Percentiles rank a stretch among this genome's conserved stretches.
Conservation (phyloP, 2,113 vertebrate genomes). For the Gila orcuttii region DNA sequence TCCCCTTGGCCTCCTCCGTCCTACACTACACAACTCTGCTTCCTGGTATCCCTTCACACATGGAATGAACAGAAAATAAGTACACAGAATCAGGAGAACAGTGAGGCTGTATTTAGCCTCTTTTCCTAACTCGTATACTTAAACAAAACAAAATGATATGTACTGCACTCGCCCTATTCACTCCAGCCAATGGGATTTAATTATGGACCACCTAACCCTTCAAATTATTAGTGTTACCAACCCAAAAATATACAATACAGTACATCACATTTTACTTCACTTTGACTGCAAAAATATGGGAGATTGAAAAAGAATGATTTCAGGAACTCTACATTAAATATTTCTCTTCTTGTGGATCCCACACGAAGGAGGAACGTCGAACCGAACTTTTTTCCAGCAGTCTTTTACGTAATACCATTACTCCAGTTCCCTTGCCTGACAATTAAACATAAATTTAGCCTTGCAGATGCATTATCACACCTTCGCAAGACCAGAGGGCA, state of each 20-base stretch:
- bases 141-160: constrained; percentile 61
- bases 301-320: constrained; percentile 66
- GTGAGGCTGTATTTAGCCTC: constrained; percentile 63
- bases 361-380: constrained; percentile 69
- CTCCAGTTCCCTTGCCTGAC: constrained; percentile 62
- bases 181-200: constrained; percentile 48
- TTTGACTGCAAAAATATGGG: constrained; percentile 75
- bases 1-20: constrained; percentile 49
- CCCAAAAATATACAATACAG: constrained; percentile 80
- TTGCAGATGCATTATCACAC: constrained; percentile 62
- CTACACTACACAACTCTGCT: constrained; percentile 62
- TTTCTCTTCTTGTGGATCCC: constrained; percentile 65
- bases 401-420: constrained; percentile 71
- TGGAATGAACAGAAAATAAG: constrained; percentile 78
- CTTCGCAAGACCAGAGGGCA: constrained; percentile 64
- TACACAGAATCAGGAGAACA: constrained; percentile 66
- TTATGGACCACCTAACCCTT: constrained; percentile 45
- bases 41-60: constrained; percentile 62
- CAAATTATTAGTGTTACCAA: constrained; percentile 66
- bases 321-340: constrained; percentile 76
- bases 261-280: constrained; percentile 83
- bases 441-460: constrained; percentile 54
- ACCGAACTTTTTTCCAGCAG: constrained; percentile 65
- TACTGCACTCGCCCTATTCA: constrained; percentile 57
- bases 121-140: constrained; percentile 57